Conservation (phyloP, 2,888 invertebrate genomes). For the Kryphioiulus occultus region DNA sequence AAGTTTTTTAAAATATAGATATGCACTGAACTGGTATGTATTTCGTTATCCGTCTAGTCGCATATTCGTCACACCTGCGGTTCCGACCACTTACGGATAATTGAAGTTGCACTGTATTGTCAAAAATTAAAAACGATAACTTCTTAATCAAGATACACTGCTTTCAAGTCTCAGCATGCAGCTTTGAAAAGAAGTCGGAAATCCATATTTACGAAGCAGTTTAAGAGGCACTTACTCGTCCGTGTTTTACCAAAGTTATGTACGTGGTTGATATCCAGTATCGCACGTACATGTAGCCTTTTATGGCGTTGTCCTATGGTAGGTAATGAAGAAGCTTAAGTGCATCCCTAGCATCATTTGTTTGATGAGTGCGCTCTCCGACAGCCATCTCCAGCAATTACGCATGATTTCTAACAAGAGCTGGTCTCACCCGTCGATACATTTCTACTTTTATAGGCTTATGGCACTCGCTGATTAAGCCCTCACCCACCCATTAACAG, state of each 20-base stretch:
- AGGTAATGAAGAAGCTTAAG: conserved; percentile 23
- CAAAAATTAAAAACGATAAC: no score
- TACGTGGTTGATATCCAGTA: neutral
- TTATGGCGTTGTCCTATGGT: neutral
- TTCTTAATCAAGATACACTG: no score
- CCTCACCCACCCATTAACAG: conserved; percentile 39
- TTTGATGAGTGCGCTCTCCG: conserved; percentile 9
- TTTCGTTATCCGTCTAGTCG: no score
- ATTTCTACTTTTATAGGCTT: conserved; percentile 9
- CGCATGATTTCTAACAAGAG: conserved; percentile 23
- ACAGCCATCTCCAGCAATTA: conserved; percentile 23
- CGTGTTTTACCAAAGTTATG: neutral
- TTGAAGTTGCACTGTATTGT: no score
- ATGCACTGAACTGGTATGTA: no score
- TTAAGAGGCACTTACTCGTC: neutral
- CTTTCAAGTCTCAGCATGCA: no score
- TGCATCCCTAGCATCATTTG: conserved; percentile 23
- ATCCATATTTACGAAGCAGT: neutral
- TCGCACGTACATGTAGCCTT: neutral
- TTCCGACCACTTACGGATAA: no score
- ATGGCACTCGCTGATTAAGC: conserved; percentile 17
- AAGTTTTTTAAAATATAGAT: no score
- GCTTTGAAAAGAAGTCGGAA: neutral
- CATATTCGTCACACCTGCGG: no score
- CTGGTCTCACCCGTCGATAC: conserved; percentile 16